These are phyloP conservation scores for Pheosia tremula DNA, from an alignment of 2,888 invertebrate species.

Conservation along the genomic window DNA sequence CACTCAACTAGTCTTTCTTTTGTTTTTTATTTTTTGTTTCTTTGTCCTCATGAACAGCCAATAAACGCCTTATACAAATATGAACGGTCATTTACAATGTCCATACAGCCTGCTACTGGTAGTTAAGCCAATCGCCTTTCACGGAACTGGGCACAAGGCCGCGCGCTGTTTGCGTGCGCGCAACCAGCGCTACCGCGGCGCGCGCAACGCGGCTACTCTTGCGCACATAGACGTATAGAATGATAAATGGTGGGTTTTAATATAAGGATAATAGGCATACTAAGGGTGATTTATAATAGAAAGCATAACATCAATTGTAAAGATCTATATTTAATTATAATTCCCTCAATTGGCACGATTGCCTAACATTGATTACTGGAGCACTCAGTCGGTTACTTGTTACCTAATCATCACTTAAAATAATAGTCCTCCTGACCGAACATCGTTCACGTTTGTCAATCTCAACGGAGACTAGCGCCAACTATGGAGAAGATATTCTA, in stretches of 20 bases:
- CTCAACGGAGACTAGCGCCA: no score
- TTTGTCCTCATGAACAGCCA: neutral
- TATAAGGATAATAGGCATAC: neutral
- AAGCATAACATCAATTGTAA: no score
- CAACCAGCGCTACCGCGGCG: slow-evolving; percentile 13
- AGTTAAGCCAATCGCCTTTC: slow-evolving; percentile 52
- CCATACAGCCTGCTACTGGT: slow-evolving; percentile 23
- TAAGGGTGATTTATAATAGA: no score
- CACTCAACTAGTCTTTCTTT: no score
- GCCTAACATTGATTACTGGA: no score
- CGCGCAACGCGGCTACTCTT: slow-evolving; percentile 2
- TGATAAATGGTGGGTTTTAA: neutral
- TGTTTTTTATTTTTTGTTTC: neutral
- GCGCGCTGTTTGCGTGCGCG: slow-evolving; percentile 35
- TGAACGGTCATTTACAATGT: slow-evolving; percentile 8
- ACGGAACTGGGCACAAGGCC: slow-evolving; percentile 58
- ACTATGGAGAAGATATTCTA: no score
- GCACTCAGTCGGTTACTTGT: no score
- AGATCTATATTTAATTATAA: no score
- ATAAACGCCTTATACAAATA: neutral
- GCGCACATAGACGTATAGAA: slow-evolving; percentile 17
- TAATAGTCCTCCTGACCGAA: no score
- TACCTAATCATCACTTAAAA: no score
- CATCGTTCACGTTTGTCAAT: no score
- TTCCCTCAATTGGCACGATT: no score